phyloP scores from a whole-genome alignment of 2,113 vertebrate genomes.

The Todiramphus saurophagus region DNA sequence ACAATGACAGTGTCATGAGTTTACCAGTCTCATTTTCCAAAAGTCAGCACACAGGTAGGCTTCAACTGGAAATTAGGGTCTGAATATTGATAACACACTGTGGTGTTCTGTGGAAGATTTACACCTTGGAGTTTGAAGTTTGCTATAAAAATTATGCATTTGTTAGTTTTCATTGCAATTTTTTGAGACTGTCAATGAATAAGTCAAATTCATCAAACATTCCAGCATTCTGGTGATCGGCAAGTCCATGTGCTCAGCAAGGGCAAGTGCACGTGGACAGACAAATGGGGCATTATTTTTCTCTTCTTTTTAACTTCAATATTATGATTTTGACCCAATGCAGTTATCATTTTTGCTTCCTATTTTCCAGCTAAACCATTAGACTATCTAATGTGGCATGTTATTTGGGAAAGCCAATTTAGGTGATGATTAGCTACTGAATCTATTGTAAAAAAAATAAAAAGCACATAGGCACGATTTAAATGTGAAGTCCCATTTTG shows the following conservation, averaged over 20 bases:
- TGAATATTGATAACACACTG: background rate
- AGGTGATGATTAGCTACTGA: background rate
- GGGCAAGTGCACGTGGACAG: background rate
- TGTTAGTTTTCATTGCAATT: background rate
- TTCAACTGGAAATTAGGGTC: background rate
- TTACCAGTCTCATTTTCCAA: background rate
- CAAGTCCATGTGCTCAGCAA: background rate
- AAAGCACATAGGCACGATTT: conserved; percentile 2
- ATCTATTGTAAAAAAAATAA: background rate
- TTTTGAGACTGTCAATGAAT: background rate
- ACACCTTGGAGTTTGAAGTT: background rate
- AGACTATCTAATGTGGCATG: background rate
- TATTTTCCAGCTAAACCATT: background rate
- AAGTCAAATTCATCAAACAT: background rate
- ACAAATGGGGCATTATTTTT: background rate
- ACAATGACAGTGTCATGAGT: background rate
- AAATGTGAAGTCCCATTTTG: conserved; percentile 6
- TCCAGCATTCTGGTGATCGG: background rate
- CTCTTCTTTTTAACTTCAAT: background rate
- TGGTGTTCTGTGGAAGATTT: background rate
- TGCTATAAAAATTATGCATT: accelerated
- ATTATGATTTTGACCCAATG: background rate
- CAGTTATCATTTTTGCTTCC: background rate
- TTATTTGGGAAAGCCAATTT: conserved; percentile 5
- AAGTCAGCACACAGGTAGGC: background rate